These are phyloP conservation scores for Zaprionus ornatus DNA, from an alignment of 1,140 invertebrate species.

Conservation along the genomic window DNA sequence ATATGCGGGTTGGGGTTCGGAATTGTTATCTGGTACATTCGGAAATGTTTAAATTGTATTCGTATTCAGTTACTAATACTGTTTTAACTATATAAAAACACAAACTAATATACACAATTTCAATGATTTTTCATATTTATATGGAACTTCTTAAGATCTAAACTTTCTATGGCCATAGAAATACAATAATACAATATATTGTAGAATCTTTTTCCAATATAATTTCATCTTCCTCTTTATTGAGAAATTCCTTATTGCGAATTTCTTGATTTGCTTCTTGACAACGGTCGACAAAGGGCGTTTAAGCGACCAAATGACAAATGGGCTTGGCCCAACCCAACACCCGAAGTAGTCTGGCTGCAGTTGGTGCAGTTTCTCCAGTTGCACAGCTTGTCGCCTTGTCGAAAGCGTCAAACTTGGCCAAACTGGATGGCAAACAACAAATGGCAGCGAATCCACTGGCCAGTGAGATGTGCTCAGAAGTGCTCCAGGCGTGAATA, in stretches of 20 bases:
- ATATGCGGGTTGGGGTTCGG: too few relatives aligned
- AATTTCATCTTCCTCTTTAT: background rate
- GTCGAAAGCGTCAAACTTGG: slow-evolving; percentile 75
- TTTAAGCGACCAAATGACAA: slow-evolving; percentile 66
- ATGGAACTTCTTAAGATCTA: too few relatives aligned
- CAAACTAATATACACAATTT: too few relatives aligned
- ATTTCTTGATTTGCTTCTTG: background rate
- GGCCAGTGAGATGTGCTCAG: slow-evolving; percentile 40
- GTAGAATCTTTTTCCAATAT: too few relatives aligned
- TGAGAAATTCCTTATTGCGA: too few relatives aligned
- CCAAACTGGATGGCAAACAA: slow-evolving; percentile 68
- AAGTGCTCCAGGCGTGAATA: slow-evolving; percentile 76
- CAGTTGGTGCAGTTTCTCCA: slow-evolving; percentile 11
- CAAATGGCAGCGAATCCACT: slow-evolving; percentile 39
- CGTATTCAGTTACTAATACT: too few relatives aligned
- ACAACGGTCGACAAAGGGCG: slow-evolving; percentile 21
- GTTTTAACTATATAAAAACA: too few relatives aligned
- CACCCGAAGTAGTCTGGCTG: slow-evolving; percentile 8
- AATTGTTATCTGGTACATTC: too few relatives aligned
- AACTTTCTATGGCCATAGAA: too few relatives aligned
- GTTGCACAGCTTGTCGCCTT: slow-evolving; percentile 45
- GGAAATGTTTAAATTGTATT: too few relatives aligned
- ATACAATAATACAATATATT: too few relatives aligned
- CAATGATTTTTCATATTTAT: too few relatives aligned
- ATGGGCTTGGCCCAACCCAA: slow-evolving; percentile 26